These are phyloP conservation scores for Cyrtodaria siliqua DNA, from an alignment of 2,888 invertebrate species.

Conservation along the genomic window DNA sequence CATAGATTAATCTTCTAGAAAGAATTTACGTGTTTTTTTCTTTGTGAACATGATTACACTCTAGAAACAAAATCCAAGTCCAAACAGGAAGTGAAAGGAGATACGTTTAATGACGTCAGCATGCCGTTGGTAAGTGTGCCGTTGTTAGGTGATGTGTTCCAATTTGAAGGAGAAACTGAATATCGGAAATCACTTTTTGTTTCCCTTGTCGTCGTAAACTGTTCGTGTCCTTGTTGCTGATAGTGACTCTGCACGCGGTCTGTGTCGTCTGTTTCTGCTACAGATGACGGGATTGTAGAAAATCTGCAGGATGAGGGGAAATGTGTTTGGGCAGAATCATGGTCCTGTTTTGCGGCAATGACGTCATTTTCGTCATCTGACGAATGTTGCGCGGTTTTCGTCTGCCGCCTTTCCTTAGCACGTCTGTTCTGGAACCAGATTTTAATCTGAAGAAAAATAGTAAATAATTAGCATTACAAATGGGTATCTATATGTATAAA, in stretches of 20 bases:
- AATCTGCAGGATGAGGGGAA: not conserved
- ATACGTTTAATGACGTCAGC: constrained; percentile 6
- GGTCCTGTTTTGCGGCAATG: not conserved
- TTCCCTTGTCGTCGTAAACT: no score
- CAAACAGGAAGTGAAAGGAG: not conserved
- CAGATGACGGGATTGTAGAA: not conserved
- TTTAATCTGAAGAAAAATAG: no score
- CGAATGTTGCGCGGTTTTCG: not conserved
- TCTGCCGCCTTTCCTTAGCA: constrained; percentile 3
- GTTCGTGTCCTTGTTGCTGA: not conserved
- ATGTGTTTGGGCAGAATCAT: not conserved
- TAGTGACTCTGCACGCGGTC: not conserved
- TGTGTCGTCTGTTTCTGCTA: not conserved
- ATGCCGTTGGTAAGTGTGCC: not conserved
- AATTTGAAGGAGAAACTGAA: constrained; percentile 16
- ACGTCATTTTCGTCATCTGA: not conserved
- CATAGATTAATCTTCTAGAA: no score
- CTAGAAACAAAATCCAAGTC: not conserved
- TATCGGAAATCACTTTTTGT: not conserved
- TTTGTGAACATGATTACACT: no score
- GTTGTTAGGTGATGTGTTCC: not conserved
- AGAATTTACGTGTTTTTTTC: no score
- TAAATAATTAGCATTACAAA: no score
- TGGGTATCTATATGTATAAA: no score
- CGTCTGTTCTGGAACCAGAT: constrained; percentile 8